Conservation (phyloP, 2,113 vertebrate genomes). For the Macrotus californicus region DNA sequence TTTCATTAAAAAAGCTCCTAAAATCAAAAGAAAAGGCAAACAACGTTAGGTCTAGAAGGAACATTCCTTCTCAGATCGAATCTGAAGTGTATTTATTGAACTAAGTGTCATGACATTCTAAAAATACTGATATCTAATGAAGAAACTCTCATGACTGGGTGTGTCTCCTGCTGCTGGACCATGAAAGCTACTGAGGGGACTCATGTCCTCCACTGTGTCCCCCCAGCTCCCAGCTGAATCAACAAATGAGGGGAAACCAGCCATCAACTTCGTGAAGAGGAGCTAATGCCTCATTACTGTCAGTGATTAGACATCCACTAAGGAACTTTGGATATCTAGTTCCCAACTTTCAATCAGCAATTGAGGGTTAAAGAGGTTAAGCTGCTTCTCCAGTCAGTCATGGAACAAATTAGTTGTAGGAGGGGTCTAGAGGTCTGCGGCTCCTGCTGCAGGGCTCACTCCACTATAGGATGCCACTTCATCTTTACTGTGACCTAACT, state of each 20-base stretch:
- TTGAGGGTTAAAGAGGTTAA: background rate
- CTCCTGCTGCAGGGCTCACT: background rate
- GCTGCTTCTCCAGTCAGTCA: background rate
- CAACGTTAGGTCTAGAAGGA: constrained; percentile 15
- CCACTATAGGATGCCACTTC: background rate
- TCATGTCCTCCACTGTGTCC: background rate
- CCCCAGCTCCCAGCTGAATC: background rate
- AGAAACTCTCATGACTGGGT: background rate
- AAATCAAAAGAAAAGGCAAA: constrained; percentile 50
- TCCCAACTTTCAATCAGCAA: background rate
- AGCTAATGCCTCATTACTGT: background rate
- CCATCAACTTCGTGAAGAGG: background rate
- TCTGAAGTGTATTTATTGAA: background rate
- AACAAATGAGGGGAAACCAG: background rate
- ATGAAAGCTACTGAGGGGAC: background rate
- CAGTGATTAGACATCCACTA: background rate
- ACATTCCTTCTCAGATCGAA: background rate
- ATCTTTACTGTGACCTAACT: background rate
- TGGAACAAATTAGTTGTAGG: background rate
- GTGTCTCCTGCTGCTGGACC: background rate
- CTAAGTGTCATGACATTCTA: background rate
- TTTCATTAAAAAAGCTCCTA: constrained; percentile 78
- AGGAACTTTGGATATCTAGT: background rate
- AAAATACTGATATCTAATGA: background rate
- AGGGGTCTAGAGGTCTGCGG: background rate